Conservation (phyloP, 2,113 vertebrate genomes). For the Dinomys branickii region DNA sequence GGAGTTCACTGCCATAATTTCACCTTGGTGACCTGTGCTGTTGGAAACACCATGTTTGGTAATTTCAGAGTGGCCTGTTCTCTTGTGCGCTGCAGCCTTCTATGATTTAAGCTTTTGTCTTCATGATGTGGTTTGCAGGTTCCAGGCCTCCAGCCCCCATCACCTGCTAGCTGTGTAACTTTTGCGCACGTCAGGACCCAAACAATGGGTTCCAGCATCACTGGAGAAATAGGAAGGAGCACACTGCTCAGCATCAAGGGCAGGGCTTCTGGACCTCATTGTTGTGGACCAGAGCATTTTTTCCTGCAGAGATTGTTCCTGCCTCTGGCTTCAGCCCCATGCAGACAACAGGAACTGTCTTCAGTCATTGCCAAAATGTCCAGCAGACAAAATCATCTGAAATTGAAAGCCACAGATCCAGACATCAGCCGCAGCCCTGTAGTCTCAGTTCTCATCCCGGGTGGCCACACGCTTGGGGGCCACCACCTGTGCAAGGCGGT, state of each 20-base stretch:
- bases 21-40: neutral
- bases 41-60: accelerated
- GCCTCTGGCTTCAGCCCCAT: neutral
- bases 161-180: too few species aligned
- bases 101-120: neutral
- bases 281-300: accelerated
- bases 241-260: neutral
- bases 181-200: neutral
- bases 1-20: neutral
- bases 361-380: neutral
- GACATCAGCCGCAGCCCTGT: neutral
- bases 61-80: neutral
- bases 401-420: neutral
- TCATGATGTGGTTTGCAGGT: accelerated
- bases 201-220: neutral
- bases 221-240: too few species aligned
- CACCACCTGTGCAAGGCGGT: neutral
- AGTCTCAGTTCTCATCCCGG: neutral
- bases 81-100: neutral
- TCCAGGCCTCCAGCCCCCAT: accelerated
- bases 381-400: neutral
- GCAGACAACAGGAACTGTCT: neutral
- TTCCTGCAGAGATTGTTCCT: accelerated
- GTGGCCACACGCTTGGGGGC: neutral
- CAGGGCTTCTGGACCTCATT: neutral